Percentiles rank a stretch among this genome's conserved stretches.
These are phyloP conservation scores for Erythrocebus patas DNA, from an alignment of 2,113 vertebrate genomes.

Conservation along the genomic window DNA sequence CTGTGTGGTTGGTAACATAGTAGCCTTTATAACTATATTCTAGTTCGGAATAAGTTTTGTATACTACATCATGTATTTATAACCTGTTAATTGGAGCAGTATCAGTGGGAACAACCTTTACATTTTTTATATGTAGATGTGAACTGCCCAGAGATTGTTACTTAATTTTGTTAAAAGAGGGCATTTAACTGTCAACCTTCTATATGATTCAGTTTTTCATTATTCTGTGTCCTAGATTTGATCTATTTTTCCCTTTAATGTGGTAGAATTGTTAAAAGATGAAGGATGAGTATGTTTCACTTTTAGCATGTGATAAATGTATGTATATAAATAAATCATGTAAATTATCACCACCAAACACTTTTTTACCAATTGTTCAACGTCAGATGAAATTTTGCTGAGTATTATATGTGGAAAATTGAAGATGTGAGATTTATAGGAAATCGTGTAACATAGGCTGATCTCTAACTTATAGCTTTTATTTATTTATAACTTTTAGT, in stretches of 20 bases:
- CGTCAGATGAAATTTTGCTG: neutral
- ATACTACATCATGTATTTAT: constrained; percentile 11
- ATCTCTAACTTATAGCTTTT: neutral
- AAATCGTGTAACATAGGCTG: neutral
- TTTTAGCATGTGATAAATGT: neutral
- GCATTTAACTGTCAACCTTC: neutral
- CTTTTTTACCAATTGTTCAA: neutral
- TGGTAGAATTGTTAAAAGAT: neutral
- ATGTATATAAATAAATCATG: neutral
- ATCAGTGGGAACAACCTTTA: neutral
- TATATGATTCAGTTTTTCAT: constrained; percentile 14
- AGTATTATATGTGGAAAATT: neutral
- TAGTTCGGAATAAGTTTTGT: constrained; percentile 34
- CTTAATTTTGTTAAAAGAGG: neutral
- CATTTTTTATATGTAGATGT: neutral
- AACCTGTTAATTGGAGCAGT: constrained; percentile 14
- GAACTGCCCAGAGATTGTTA: neutral
- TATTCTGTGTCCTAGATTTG: neutral
- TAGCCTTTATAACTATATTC: constrained; percentile 10
- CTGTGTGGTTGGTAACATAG: neutral
- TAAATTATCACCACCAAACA: neutral
- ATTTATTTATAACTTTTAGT: too few species aligned
- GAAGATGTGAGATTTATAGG: neutral
- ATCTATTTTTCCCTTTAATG: neutral
- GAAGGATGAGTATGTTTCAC: neutral